Evolutionary conservation across 2,888 invertebrate genomes (phyloP).

Genomic region (Brachynemurus nebulosus): DNA sequence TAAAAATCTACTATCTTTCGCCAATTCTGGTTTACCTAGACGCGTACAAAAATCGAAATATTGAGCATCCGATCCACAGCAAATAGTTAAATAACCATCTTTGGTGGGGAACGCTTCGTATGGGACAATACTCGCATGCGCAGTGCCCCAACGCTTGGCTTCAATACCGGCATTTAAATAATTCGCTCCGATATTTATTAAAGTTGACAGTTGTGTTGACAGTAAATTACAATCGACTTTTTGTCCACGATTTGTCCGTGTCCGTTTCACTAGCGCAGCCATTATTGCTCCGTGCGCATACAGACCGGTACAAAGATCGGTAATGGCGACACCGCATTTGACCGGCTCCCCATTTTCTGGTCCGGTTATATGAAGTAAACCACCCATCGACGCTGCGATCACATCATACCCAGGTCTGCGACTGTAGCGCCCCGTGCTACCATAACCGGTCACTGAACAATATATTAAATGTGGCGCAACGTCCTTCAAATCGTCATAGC

Average conservation of each 20-base stretch:
- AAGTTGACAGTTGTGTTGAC: conserved; percentile 77
- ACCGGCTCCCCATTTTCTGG: conserved; percentile 69
- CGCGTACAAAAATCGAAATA: conserved; percentile 57
- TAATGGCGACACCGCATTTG: conserved; percentile 86
- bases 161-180: conserved; percentile 76
- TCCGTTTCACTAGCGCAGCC: conserved; percentile 70
- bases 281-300: conserved; percentile 91
- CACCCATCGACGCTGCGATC: conserved; percentile 86
- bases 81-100: conserved; percentile 74
- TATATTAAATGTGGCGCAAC: conserved; percentile 74
- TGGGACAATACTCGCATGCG: conserved; percentile 88
- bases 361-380: conserved; percentile 81
- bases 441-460: conserved; percentile 90
- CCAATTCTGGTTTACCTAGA: conserved; percentile 46
- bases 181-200: conserved; percentile 81
- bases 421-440: conserved; percentile 72
- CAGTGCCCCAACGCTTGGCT: conserved; percentile 76
- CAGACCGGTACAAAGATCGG: conserved; percentile 84
- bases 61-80: conserved; percentile 74
- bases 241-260: conserved; percentile 69
- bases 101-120: conserved; percentile 79
- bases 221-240: conserved; percentile 90
- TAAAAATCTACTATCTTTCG: conserved; percentile 45
- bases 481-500: conserved; percentile 57
- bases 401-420: conserved; percentile 91